Conservation (phyloP, 2,113 vertebrate species). For the Felis chaus region DNA sequence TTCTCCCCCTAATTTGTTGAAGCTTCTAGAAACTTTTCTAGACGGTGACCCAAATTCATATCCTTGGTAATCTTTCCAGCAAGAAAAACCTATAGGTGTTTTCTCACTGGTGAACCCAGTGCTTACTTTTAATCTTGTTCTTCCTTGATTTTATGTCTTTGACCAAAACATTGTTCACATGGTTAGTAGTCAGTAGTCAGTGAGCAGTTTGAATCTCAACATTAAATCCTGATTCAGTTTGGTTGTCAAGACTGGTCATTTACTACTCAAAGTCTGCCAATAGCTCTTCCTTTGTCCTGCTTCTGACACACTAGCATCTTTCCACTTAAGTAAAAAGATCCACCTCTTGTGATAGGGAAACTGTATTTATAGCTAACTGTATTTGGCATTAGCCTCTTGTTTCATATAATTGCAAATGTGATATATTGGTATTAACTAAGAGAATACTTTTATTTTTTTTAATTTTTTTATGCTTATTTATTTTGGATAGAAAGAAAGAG, state of each 20-base stretch:
- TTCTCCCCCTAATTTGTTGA: background rate
- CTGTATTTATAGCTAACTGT: background rate
- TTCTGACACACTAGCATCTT: background rate
- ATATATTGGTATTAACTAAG: background rate
- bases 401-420: background rate
- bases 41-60: background rate
- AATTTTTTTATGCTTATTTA: no score
- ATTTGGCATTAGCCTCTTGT: background rate
- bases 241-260: background rate
- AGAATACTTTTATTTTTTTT: background rate
- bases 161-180: background rate
- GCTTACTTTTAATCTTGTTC: background rate
- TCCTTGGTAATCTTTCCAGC: conserved; percentile 6
- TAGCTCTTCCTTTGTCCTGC: background rate
- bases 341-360: background rate
- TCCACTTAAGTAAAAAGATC: background rate
- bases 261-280: background rate
- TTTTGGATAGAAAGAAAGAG: no score
- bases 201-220: background rate
- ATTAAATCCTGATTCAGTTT: background rate
- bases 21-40: conserved; percentile 31
- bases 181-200: background rate
- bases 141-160: background rate
- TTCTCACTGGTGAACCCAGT: background rate
- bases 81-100: background rate